Evolutionary conservation across 2,797 vertebrate genomes (phyloP).

Genomic region (Sphenodon punctatus): DNA sequence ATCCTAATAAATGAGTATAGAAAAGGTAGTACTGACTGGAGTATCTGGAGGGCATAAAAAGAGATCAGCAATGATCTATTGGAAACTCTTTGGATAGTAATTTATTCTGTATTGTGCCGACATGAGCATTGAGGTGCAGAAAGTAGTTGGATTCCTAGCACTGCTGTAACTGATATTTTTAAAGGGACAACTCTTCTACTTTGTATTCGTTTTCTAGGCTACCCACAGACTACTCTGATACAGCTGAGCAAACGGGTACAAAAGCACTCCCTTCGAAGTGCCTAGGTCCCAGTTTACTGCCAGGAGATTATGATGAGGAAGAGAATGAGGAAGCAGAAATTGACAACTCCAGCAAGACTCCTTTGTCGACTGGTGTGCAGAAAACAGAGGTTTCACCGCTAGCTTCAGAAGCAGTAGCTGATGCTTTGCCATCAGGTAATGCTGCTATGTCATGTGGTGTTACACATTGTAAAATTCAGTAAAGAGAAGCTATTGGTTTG

Average conservation of each 20-base stretch:
- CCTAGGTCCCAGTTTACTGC: slow-evolving; percentile 76
- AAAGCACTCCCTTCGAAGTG: slow-evolving; percentile 42
- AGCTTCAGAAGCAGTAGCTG: slow-evolving; percentile 46
- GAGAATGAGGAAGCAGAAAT: slow-evolving; percentile 47
- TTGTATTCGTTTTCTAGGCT: slow-evolving; percentile 56
- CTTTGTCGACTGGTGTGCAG: neutral
- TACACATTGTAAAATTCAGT: neutral
- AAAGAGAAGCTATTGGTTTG: neutral
- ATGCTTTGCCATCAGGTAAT: slow-evolving; percentile 69
- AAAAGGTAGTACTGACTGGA: neutral
- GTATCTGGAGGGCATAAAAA: neutral
- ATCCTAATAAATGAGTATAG: neutral
- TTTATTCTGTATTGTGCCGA: neutral
- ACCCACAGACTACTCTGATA: slow-evolving; percentile 75
- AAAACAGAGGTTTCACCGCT: slow-evolving; percentile 61
- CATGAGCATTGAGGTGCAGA: neutral
- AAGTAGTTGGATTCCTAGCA: neutral
- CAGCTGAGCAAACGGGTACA: slow-evolving; percentile 11
- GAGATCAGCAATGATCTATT: neutral
- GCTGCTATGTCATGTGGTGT: too few species aligned
- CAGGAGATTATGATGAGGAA: slow-evolving; percentile 80
- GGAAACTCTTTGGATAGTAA: neutral
- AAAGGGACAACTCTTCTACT: neutral
- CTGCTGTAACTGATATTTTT: neutral
- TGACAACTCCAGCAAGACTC: slow-evolving; percentile 16